These are phyloP conservation scores for Actenoides hombroni DNA, from an alignment of 2,113 vertebrate species.

Conservation along the genomic window DNA sequence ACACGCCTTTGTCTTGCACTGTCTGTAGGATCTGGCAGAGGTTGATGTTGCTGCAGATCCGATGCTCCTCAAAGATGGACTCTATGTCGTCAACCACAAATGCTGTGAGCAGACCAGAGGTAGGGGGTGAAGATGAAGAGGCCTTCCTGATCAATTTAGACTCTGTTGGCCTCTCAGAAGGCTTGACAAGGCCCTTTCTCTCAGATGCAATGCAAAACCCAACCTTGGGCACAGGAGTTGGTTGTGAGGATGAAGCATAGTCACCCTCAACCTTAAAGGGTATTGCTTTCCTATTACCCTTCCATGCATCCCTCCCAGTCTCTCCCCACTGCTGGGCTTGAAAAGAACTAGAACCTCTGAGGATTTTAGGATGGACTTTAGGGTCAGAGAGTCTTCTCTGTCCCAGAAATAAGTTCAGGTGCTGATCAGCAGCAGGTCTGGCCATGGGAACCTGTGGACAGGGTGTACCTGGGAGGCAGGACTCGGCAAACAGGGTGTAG, in stretches of 20 bases:
- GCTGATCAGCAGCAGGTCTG: background rate
- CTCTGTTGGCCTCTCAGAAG: background rate
- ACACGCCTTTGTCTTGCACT: conserved; percentile 71
- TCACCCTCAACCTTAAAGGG: background rate
- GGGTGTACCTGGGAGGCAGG: conserved; percentile 82
- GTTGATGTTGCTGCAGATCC: conserved; percentile 74
- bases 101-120: background rate
- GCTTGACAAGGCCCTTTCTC: background rate
- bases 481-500: conserved; percentile 80
- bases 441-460: background rate
- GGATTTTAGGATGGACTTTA: background rate
- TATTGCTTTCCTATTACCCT: background rate
- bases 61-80: conserved; percentile 88
- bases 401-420: background rate
- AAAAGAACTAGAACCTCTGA: background rate
- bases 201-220: background rate
- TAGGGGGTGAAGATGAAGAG: conserved; percentile 45
- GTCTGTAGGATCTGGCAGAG: conserved; percentile 72
- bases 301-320: background rate
- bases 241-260: background rate
- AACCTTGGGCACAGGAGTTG: background rate
- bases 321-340: background rate
- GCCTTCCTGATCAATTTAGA: background rate
- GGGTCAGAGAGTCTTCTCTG: background rate
- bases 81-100: conserved; percentile 75